phyloP scores from a whole-genome alignment of 1,140 invertebrate genomes.

The Habropoda laboriosa region DNA sequence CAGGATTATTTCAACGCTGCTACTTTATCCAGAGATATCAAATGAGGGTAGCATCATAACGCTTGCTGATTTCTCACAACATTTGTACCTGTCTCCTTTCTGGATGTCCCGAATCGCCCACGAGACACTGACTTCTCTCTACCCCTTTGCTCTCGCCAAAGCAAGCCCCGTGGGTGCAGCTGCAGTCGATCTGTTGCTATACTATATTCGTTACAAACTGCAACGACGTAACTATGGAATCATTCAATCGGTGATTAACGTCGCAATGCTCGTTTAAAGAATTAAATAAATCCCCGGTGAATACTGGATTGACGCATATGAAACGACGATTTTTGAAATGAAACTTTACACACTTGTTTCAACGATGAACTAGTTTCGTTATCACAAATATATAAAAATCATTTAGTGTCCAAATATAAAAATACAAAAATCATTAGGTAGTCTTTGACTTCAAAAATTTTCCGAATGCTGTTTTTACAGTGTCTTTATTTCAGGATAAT shows the following conservation, averaged over 20 bases:
- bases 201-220: slow-evolving; percentile 7
- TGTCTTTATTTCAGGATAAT: no score
- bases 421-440: no score
- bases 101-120: slow-evolving; percentile 50
- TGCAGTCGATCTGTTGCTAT: neutral
- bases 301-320: no score
- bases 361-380: no score
- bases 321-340: no score
- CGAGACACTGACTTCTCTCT: neutral
- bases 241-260: neutral
- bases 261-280: neutral
- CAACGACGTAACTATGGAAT: neutral
- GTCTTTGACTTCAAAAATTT: no score
- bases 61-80: slow-evolving; percentile 68
- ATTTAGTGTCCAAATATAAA: no score
- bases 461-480: no score
- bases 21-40: slow-evolving; percentile 71
- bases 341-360: no score
- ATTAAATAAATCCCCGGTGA: slow-evolving; percentile 6
- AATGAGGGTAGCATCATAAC: slow-evolving; percentile 74
- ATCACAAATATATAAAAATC: no score
- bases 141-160: neutral
- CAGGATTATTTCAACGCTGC: slow-evolving; percentile 40
- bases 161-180: neutral
- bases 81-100: slow-evolving; percentile 75